Percentiles rank a stretch among this genome's conserved stretches.
phyloP scores from a whole-genome alignment of 2,797 vertebrate species.

The Acrossocheilus wenchowensis region DNA sequence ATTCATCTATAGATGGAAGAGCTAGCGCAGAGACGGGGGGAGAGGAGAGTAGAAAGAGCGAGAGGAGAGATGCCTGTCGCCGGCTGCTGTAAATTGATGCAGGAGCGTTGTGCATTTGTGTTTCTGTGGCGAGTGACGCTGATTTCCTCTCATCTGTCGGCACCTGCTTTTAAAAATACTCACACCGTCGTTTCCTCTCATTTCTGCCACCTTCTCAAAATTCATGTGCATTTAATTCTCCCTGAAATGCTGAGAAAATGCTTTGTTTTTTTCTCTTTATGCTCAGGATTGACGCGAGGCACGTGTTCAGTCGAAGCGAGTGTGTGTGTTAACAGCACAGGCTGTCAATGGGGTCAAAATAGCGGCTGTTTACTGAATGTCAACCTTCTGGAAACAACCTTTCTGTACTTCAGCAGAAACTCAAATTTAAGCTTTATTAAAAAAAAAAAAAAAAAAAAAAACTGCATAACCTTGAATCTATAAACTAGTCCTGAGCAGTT shows the following conservation, averaged over 20 bases:
- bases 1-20: conserved; percentile 67
- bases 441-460: not conserved
- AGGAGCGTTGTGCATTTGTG: conserved; percentile 64
- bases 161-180: conserved; percentile 53
- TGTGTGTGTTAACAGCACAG: conserved; percentile 52
- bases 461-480: not conserved
- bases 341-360: conserved; percentile 69
- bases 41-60: conserved; percentile 60
- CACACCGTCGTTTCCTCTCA: conserved; percentile 59
- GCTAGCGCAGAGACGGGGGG: conserved; percentile 66
- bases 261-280: conserved; percentile 22
- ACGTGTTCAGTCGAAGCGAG: conserved; percentile 66
- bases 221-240: conserved; percentile 76
- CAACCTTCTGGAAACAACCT: conserved; percentile 57
- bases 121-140: conserved; percentile 61
- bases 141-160: conserved; percentile 69
- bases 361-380: conserved; percentile 54
- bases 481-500: not conserved
- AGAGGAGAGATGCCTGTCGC: conserved; percentile 65
- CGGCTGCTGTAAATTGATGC: conserved; percentile 69
- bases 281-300: conserved; percentile 62
- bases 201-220: conserved; percentile 63
- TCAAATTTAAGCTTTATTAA: not conserved
- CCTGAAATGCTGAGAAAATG: conserved; percentile 73
- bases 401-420: conserved; percentile 28